phyloP scores from a whole-genome alignment of 2,797 vertebrate genomes.

The Pipistrellus kuhlii region DNA sequence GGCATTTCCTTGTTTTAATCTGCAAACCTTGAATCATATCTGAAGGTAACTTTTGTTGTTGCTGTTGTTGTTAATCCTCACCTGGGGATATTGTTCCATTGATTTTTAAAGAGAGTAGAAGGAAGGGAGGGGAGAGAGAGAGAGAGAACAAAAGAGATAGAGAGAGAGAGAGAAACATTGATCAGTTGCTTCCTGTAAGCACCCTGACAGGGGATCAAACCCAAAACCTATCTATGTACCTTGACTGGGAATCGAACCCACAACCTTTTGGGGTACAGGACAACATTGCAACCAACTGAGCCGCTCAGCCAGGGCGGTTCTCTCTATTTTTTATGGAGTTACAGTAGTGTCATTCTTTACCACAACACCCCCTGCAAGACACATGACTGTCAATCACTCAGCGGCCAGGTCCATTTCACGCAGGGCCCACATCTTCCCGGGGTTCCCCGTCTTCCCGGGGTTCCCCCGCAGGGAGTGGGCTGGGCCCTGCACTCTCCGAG shows the following conservation, averaged over 20 bases:
- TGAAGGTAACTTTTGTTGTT: neutral
- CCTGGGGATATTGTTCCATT: too few relatives aligned
- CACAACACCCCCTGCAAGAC: neutral
- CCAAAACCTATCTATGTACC: neutral
- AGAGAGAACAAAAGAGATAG: neutral
- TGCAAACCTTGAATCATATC: neutral
- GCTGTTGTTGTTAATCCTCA: too few relatives aligned
- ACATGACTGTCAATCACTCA: neutral
- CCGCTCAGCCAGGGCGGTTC: neutral
- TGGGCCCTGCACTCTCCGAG: fast-evolving
- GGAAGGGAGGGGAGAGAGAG: too few relatives aligned
- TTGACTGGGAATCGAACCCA: neutral
- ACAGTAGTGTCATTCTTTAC: neutral
- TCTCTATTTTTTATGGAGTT: neutral
- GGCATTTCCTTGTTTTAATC: neutral
- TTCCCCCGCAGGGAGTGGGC: conserved; percentile 31
- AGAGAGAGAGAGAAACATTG: neutral
- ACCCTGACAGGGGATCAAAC: neutral
- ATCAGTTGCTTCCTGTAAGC: neutral
- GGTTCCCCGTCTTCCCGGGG: conserved; percentile 67
- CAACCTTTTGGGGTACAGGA: neutral
- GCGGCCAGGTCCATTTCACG: neutral
- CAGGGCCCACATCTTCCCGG: conserved; percentile 64
- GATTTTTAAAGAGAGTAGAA: too few relatives aligned
- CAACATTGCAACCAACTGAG: neutral